Evolutionary conservation across 2,888 invertebrate species (phyloP).

Genomic region (Lysandra bellargus): DNA sequence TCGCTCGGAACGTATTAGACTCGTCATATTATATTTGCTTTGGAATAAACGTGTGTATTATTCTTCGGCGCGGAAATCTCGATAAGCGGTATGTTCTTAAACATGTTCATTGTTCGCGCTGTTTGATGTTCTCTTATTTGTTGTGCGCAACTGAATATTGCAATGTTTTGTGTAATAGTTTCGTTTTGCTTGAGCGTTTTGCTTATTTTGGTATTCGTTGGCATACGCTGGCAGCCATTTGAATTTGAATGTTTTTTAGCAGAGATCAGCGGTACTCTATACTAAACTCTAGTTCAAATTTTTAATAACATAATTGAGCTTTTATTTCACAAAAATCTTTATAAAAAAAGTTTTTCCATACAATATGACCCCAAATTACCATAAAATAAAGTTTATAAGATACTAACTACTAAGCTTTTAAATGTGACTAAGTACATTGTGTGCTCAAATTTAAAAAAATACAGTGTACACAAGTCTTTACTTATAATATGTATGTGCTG

Average conservation of each 20-base stretch:
- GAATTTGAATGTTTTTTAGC: background rate
- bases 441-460: too few species aligned
- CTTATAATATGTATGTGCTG: too few species aligned
- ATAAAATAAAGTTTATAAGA: too few species aligned
- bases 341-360: too few species aligned
- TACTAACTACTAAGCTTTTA: too few species aligned
- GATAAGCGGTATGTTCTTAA: conserved; percentile 56
- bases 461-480: too few species aligned
- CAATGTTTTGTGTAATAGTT: conserved; percentile 7
- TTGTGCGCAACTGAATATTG: background rate
- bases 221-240: background rate
- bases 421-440: too few species aligned
- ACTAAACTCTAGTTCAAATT: too few species aligned
- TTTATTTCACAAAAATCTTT: too few species aligned
- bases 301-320: too few species aligned
- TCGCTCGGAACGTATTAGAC: conserved; percentile 68
- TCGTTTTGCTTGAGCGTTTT: background rate
- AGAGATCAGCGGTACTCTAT: too few species aligned
- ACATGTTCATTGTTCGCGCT: conserved; percentile 43
- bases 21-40: conserved; percentile 67
- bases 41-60: conserved; percentile 59
- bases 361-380: too few species aligned
- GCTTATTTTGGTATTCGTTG: background rate
- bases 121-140: conserved; percentile 37
- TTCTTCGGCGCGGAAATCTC: conserved; percentile 60